These are phyloP conservation scores for Stomorhina lunata DNA, from an alignment of 2,888 invertebrate genomes.

Conservation along the genomic window DNA sequence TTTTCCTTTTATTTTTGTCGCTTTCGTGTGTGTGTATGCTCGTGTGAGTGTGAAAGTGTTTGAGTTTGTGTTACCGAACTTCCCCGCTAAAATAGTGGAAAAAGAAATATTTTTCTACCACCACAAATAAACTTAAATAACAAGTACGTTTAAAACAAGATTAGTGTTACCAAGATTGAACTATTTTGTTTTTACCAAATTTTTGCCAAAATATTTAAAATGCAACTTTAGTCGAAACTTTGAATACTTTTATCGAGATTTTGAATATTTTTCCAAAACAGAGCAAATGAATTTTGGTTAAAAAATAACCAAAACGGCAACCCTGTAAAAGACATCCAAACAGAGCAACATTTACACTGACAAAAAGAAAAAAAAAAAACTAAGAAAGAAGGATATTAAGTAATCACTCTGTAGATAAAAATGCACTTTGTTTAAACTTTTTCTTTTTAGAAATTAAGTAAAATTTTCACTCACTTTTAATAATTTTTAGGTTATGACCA, in stretches of 20 bases:
- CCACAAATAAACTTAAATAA: constrained; percentile 59
- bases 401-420: constrained; percentile 65
- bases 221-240: too few relatives aligned
- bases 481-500: constrained; percentile 61
- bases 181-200: not conserved
- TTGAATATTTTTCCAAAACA: too few relatives aligned
- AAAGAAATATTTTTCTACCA: constrained; percentile 6
- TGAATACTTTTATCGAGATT: too few relatives aligned
- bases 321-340: too few relatives aligned
- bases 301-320: too few relatives aligned
- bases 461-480: constrained; percentile 41
- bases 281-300: too few relatives aligned
- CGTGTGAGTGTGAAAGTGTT: too few relatives aligned
- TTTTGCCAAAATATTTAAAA: too few relatives aligned
- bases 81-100: constrained; percentile 27
- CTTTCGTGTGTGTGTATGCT: not conserved
- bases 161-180: not conserved
- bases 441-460: not conserved
- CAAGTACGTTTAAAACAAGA: constrained; percentile 38
- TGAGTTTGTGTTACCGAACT: constrained; percentile 36
- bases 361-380: constrained; percentile 49
- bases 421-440: not conserved
- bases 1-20: not conserved
- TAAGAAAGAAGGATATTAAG: constrained; percentile 70
- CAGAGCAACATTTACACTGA: not conserved